Conservation (phyloP, 2,113 vertebrate genomes). For the Siniperca knerii region DNA sequence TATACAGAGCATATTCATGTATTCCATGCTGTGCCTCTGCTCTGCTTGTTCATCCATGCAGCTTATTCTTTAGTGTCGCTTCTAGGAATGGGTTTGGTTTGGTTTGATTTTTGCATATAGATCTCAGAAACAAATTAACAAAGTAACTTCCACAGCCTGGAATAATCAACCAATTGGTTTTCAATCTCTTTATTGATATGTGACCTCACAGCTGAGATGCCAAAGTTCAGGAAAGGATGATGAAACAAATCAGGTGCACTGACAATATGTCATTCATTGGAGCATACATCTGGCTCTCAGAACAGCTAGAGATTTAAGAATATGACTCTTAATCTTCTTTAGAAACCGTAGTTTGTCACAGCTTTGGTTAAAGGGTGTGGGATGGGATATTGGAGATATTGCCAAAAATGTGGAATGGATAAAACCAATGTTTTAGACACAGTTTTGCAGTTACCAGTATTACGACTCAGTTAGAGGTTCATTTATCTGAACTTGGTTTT, state of each 20-base stretch:
- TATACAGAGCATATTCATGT: slow-evolving; percentile 60
- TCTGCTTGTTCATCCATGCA: slow-evolving; percentile 55
- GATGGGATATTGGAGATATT: slow-evolving; percentile 23
- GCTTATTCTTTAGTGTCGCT: slow-evolving; percentile 36
- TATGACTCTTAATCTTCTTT: slow-evolving; percentile 42
- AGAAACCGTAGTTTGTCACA: slow-evolving; percentile 24
- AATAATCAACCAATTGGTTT: slow-evolving; percentile 52
- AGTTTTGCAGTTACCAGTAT: slow-evolving; percentile 29
- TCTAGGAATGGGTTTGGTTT: slow-evolving; percentile 40
- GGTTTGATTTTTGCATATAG: slow-evolving; percentile 49
- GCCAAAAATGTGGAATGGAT: slow-evolving; percentile 17
- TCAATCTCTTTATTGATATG: slow-evolving; percentile 56
- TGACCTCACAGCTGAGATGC: slow-evolving; percentile 71
- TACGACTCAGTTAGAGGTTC: background rate
- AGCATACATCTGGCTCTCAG: slow-evolving; percentile 43
- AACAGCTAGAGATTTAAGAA: slow-evolving; percentile 55
- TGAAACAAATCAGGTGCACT: slow-evolving; percentile 41
- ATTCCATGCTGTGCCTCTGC: slow-evolving; percentile 68
- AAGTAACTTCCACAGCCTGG: slow-evolving; percentile 37
- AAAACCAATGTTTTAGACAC: slow-evolving; percentile 42
- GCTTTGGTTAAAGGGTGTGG: slow-evolving; percentile 34
- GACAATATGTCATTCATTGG: slow-evolving; percentile 56
- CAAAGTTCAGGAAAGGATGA: slow-evolving; percentile 70
- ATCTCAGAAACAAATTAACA: slow-evolving; percentile 39
- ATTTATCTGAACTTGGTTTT: slow-evolving; percentile 30